Base-by-base conservation (phyloP, 1,140 invertebrate species). In the Penaeus japonicus region DNA sequence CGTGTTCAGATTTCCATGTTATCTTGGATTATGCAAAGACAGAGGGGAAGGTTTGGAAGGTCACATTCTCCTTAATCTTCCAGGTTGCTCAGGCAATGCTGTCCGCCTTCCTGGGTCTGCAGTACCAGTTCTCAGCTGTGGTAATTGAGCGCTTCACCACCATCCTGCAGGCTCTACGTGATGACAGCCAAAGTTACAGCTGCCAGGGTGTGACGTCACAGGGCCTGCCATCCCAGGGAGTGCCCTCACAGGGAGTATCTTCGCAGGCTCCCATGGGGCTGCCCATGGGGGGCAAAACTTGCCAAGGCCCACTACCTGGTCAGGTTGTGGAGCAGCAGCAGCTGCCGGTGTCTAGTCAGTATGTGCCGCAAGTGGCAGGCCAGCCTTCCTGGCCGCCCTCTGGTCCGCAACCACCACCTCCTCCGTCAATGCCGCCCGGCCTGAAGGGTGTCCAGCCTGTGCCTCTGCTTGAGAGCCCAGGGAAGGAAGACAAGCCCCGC, bases 21-120 rank as follows among this genome's bases (percentile, higher is more conserved):
- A 15, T 7, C 47, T 47, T 47, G 0, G 5, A 12, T 47, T 47
- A 47, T 47, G 47, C 10, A 15, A 47, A 47, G 10, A 47, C 10
- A 47, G 15, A 47, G 10, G 15, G 47, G 15, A n/a, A 32, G 18
- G 70, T 10, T 15, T 54, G 27, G 77, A 39, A 79, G 18, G 10
- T 57, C 47, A n/a, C 47, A 53, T 80, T 39, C 5, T 24, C 27
- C 55, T 57, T 53, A 55, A 55, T 24, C 54, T 79, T 53, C 22
- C 85, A 87, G 85, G 85, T 87, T 17, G 73, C 65, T 32, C 57
- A 82, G 55, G 80, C 79, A 30, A 87, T 87, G 85, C 62, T 87
- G 78, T 81, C 85, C n/a, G 78, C 85, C n/a, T 87, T 87, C 62
- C 53, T 87, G n/a, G 85, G 85, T 20, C 79, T 87, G 27, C 85